Evolutionary conservation across 1,140 invertebrate genomes (phyloP).

Genomic region (Panagrolaimus sp.): DNA sequence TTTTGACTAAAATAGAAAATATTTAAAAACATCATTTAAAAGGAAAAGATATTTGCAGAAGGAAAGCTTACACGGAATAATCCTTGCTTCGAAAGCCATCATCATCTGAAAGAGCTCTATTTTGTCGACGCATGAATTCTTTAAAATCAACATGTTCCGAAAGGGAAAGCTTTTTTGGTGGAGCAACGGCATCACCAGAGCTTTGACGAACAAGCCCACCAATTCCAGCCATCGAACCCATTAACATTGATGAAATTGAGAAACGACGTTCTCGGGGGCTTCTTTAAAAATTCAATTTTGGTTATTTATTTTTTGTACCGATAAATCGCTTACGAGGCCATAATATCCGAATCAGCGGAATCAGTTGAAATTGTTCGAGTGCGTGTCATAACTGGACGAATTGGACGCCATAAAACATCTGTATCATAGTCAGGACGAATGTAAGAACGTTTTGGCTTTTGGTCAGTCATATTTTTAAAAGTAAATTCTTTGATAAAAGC

Average conservation of each 20-base stretch:
- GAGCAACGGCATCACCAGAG: background rate
- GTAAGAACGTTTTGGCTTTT: background rate
- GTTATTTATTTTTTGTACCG: background rate
- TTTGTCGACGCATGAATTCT: slow-evolving; percentile 25
- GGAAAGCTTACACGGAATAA: too few relatives aligned
- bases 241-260: slow-evolving; percentile 8
- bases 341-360: slow-evolving; percentile 8
- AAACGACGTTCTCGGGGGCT: slow-evolving; percentile 19
- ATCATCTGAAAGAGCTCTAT: slow-evolving; percentile 11
- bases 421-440: slow-evolving; percentile 27
- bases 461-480: too few relatives aligned
- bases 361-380: slow-evolving; percentile 20
- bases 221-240: slow-evolving; percentile 5
- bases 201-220: slow-evolving; percentile 2
- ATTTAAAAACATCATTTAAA: too few relatives aligned
- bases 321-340: background rate
- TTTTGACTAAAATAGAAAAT: too few relatives aligned
- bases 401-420: slow-evolving; percentile 23
- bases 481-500: too few relatives aligned
- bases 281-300: background rate
- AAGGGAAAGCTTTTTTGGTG: slow-evolving; percentile 20
- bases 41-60: too few relatives aligned
- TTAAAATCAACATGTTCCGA: slow-evolving; percentile 24
- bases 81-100: background rate
- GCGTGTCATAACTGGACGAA: background rate